phyloP scores from a whole-genome alignment of 2,797 vertebrate genomes.

The Champsocephalus gunnari region DNA sequence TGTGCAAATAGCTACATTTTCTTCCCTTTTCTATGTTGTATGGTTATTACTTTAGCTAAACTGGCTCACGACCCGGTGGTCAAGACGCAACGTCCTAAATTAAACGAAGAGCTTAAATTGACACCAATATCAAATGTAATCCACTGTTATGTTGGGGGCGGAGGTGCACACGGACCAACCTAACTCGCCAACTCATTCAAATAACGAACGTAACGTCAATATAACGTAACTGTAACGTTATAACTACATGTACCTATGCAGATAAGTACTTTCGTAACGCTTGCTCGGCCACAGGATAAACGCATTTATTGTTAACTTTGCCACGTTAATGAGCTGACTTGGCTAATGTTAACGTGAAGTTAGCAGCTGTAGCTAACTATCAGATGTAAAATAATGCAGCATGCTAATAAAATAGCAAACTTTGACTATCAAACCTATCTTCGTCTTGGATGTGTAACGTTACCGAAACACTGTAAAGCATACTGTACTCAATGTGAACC shows the following conservation, averaged over 20 bases:
- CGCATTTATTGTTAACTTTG: neutral
- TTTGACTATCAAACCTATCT: neutral
- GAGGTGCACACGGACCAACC: slow-evolving; percentile 44
- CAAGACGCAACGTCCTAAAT: slow-evolving; percentile 31
- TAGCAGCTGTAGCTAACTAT: slow-evolving; percentile 38
- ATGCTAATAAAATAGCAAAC: slow-evolving; percentile 37
- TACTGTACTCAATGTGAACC: neutral
- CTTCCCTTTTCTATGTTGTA: slow-evolving; percentile 1
- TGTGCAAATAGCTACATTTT: slow-evolving; percentile 43
- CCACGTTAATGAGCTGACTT: slow-evolving; percentile 16
- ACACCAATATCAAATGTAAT: slow-evolving; percentile 55
- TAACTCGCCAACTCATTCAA: slow-evolving; percentile 40
- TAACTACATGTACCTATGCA: neutral
- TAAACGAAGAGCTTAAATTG: slow-evolving; percentile 43
- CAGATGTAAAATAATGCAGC: slow-evolving; percentile 13
- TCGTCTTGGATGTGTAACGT: neutral
- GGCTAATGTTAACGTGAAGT: slow-evolving; percentile 14
- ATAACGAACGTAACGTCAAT: neutral
- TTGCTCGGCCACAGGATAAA: neutral
- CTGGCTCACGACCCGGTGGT: neutral
- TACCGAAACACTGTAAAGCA: neutral
- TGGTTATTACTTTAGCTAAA: slow-evolving; percentile 20
- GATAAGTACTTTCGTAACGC: neutral
- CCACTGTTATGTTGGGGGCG: slow-evolving; percentile 51
- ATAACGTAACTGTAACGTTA: neutral